phyloP scores from a whole-genome alignment of 30 jellyfish, hydroid and myxozoan species.

The Nemopilema nomurai region DNA sequence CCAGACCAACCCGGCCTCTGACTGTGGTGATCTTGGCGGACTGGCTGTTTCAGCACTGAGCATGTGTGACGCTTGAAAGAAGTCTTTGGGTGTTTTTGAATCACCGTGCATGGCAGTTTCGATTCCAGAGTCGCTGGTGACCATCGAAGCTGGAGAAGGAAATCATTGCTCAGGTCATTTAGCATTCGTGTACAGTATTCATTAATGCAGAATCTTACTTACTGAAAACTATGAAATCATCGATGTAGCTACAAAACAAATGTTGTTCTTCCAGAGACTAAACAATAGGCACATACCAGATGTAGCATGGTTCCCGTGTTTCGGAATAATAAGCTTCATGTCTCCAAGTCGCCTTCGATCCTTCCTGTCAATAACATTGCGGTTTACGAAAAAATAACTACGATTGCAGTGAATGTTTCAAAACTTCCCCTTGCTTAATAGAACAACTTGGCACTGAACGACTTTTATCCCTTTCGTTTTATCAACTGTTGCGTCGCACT shows the following conservation, averaged over 20 bases:
- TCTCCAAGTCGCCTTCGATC: conserved; percentile 15
- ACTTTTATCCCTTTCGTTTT: too few species aligned
- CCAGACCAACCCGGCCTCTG: not conserved
- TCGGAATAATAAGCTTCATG: conserved; percentile 56
- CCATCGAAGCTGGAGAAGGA: not conserved
- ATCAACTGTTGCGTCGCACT: too few species aligned
- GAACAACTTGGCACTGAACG: too few species aligned
- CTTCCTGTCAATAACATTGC: conserved; percentile 2
- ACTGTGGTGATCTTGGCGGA: conserved; percentile 31
- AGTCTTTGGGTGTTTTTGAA: conserved; percentile 24
- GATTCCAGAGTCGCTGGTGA: conserved; percentile 31
- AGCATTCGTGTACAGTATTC: too few species aligned
- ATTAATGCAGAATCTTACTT: too few species aligned
- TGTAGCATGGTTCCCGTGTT: conserved; percentile 1
- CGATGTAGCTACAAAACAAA: too few species aligned
- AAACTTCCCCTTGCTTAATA: too few species aligned
- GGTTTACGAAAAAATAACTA: not conserved
- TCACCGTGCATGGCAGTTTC: conserved; percentile 5
- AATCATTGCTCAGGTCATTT: not conserved
- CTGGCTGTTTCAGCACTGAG: conserved; percentile 2
- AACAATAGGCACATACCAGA: conserved; percentile 2
- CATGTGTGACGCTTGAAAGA: conserved; percentile 12
- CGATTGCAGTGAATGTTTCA: too few species aligned
- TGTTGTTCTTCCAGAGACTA: too few species aligned
- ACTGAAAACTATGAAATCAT: too few species aligned